These are phyloP conservation scores for Mobula birostris DNA, from an alignment of 2,113 vertebrate genomes.

Conservation along the genomic window DNA sequence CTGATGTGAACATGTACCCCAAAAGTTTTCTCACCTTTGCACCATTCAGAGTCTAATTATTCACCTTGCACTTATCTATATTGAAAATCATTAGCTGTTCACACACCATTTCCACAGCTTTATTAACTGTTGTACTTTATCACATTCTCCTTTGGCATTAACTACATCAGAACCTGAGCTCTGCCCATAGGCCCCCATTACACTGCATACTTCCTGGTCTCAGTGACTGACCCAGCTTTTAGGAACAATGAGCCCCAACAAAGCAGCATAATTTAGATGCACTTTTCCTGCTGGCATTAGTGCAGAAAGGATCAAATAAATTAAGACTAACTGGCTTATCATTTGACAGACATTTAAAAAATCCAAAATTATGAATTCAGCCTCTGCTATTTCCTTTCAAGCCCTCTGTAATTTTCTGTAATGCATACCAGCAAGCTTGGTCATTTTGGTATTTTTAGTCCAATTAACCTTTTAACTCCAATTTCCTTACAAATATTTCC, in stretches of 20 bases:
- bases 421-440: not conserved
- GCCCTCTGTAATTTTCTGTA: not conserved
- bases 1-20: too few species aligned
- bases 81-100: not conserved
- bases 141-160: not conserved
- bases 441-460: not conserved
- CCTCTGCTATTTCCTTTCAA: not conserved
- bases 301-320: not conserved
- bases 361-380: not conserved
- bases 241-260: not conserved
- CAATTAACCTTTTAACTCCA: not conserved
- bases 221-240: not conserved
- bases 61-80: not conserved
- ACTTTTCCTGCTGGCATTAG: not conserved
- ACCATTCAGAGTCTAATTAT: not conserved
- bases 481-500: not conserved
- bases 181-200: too few species aligned
- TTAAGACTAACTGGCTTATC: not conserved
- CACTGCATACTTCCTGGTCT: too few species aligned
- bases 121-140: not conserved
- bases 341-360: not conserved
- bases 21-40: not conserved
- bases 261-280: not conserved
- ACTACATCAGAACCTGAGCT: not conserved
- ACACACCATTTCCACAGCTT: not conserved